phyloP scores from a whole-genome alignment of 2,797 vertebrate genomes.

The Propithecus perrieri region DNA sequence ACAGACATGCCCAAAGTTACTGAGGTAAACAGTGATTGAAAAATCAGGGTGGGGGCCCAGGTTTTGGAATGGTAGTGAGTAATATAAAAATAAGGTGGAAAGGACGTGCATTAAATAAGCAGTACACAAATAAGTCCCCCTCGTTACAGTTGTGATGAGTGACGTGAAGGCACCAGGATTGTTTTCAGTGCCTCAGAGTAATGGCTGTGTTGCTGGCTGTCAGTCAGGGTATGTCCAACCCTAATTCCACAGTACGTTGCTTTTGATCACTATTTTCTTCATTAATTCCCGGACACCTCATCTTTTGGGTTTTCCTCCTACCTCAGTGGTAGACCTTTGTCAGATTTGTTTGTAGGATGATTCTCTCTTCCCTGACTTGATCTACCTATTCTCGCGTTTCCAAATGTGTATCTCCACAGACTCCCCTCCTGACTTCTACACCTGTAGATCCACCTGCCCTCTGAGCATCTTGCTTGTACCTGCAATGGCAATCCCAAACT shows the following conservation, averaged over 20 bases:
- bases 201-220: neutral
- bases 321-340: neutral
- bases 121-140: neutral
- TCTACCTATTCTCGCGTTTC: neutral
- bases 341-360: neutral
- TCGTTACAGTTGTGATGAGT: neutral
- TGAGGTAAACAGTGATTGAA: neutral
- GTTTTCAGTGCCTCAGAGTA: neutral
- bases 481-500: neutral
- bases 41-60: neutral
- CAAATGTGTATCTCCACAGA: neutral
- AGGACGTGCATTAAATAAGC: neutral
- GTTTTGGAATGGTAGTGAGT: neutral
- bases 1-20: neutral
- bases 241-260: neutral
- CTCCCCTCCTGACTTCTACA: neutral
- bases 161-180: neutral
- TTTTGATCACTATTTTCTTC: neutral
- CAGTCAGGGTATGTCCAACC: accelerated
- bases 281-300: neutral
- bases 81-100: neutral
- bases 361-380: neutral
- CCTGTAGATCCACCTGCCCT: neutral
- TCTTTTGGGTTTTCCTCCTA: neutral
- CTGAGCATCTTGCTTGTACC: neutral